Conservation (phyloP, 1,140 invertebrate genomes). For the Pogonus chalceus region DNA sequence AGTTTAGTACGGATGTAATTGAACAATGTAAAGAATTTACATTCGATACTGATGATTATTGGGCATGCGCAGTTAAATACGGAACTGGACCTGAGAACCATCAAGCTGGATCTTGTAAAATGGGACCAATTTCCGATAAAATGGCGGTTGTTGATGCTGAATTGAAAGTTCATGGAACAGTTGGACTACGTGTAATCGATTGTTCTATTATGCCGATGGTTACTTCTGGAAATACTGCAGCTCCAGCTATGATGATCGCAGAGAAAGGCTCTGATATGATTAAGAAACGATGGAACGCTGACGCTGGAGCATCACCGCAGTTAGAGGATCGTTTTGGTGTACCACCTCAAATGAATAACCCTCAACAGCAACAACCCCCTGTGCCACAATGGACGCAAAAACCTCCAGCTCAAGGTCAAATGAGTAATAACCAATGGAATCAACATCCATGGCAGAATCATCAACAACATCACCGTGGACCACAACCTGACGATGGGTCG, state of each 20-base stretch:
- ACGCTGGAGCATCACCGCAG: too few relatives aligned
- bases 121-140: constrained; percentile 59
- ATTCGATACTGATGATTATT: constrained; percentile 68
- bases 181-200: constrained; percentile 61
- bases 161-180: constrained; percentile 57
- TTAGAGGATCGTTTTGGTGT: too few relatives aligned
- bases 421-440: too few relatives aligned
- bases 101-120: constrained; percentile 72
- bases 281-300: constrained; percentile 56
- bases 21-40: constrained; percentile 40
- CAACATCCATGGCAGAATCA: too few relatives aligned
- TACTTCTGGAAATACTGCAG: constrained; percentile 70
- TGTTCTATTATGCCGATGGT: constrained; percentile 70
- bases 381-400: too few relatives aligned
- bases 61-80: constrained; percentile 65
- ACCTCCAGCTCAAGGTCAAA: too few relatives aligned
- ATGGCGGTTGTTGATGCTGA: constrained; percentile 61
- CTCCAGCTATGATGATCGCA: constrained; percentile 73
- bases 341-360: too few relatives aligned
- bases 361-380: too few relatives aligned
- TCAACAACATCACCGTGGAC: too few relatives aligned
- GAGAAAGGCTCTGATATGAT: constrained; percentile 72
- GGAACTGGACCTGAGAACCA: constrained; percentile 76
- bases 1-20: constrained; percentile 35
- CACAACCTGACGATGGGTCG: too few relatives aligned